These are phyloP conservation scores for Stenurella melanura DNA, from an alignment of 2,888 invertebrate species.

Conservation along the genomic window DNA sequence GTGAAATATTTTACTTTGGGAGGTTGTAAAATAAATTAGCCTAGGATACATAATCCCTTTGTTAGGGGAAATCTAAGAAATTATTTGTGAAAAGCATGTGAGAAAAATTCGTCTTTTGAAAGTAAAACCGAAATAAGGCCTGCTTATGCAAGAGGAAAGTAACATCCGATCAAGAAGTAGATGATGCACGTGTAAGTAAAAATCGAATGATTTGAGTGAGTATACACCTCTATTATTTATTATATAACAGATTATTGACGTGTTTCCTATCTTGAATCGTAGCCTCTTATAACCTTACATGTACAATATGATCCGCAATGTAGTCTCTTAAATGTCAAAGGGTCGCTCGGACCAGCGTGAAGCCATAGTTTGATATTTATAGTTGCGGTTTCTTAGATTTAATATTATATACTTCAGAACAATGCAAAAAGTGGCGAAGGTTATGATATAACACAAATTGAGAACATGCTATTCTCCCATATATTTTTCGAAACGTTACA, in stretches of 20 bases:
- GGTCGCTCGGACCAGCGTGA: constrained; percentile 64
- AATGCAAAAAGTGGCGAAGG: constrained; percentile 49
- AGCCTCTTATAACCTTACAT: constrained; percentile 46
- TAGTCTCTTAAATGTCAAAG: constrained; percentile 65
- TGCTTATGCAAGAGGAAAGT: neutral
- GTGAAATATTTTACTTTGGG: too few species aligned
- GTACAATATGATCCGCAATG: constrained; percentile 51
- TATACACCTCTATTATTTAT: constrained; percentile 21
- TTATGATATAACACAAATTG: constrained; percentile 52
- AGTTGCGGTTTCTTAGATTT: constrained; percentile 59
- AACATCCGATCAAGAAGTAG: neutral
- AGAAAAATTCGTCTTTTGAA: too few species aligned
- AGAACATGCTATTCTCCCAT: constrained; percentile 54
- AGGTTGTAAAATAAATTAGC: too few species aligned
- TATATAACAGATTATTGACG: constrained; percentile 27
- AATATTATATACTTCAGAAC: constrained; percentile 49
- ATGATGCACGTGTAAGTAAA: neutral
- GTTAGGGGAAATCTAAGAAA: too few species aligned
- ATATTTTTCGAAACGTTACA: constrained; percentile 46
- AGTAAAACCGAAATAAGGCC: too few species aligned
- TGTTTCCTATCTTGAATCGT: constrained; percentile 30
- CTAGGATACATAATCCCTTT: too few species aligned
- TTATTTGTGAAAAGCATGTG: too few species aligned
- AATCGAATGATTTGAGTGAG: neutral
- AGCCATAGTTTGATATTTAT: constrained; percentile 62